Conservation (phyloP, 2,113 vertebrate species). For the Noturus placidus region DNA sequence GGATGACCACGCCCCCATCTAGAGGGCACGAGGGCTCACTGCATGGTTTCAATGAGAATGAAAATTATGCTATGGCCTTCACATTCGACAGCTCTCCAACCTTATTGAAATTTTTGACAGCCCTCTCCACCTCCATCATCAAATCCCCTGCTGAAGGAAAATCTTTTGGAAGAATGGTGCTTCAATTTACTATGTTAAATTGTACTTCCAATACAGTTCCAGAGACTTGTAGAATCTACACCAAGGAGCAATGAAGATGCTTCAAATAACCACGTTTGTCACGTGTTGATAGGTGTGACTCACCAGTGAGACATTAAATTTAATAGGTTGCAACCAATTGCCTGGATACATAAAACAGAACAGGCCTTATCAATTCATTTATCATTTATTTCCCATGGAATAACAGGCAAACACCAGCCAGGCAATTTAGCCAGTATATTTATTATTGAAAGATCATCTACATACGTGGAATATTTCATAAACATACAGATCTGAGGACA, state of each 20-base stretch:
- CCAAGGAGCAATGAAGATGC: neutral
- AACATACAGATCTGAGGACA: neutral
- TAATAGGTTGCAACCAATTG: neutral
- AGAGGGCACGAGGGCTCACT: neutral
- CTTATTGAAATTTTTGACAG: neutral
- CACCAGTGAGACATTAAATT: neutral
- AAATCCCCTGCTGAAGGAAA: neutral
- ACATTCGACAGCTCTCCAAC: neutral
- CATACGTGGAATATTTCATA: neutral
- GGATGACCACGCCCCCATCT: neutral
- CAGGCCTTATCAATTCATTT: neutral
- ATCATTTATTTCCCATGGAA: neutral
- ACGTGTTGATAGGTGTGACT: neutral
- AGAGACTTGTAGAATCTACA: neutral
- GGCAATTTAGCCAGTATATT: neutral
- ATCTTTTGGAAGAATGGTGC: neutral
- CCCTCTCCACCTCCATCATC: neutral
- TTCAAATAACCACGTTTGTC: neutral
- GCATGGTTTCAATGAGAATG: neutral
- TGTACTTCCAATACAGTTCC: neutral
- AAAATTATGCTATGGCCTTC: neutral
- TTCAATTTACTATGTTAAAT: too few species aligned
- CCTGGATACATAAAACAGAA: conserved; percentile 4
- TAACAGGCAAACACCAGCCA: neutral
- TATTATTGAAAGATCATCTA: neutral